Evolutionary conservation across 1,140 invertebrate species (phyloP).

Genomic region (Triops longicaudatus): DNA sequence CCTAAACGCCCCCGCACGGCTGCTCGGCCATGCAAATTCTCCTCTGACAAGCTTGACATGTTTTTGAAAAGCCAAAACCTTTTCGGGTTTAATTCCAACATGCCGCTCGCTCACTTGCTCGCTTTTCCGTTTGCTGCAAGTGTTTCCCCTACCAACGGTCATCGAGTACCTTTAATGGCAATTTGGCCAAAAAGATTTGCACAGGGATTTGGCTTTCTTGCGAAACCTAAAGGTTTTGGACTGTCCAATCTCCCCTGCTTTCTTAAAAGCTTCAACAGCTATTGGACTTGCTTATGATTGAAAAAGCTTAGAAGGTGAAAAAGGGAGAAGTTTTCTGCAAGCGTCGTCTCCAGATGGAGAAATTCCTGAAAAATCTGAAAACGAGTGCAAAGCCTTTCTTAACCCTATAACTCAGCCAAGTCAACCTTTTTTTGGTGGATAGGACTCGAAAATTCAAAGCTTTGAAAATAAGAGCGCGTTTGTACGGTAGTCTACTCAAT

Average conservation of each 20-base stretch:
- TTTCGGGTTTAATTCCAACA: constrained; percentile 8
- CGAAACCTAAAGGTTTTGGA: not conserved
- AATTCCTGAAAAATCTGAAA: no score
- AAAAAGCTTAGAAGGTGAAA: not conserved
- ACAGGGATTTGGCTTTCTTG: not conserved
- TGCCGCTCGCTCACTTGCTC: not conserved
- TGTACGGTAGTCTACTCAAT: constrained; percentile 2
- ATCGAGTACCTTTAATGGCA: not conserved
- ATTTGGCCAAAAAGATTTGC: not conserved
- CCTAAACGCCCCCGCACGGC: constrained; percentile 1
- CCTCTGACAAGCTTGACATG: constrained; percentile 10
- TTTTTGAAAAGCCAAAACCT: constrained; percentile 4
- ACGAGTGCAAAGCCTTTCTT: no score
- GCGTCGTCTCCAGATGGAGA: no score
- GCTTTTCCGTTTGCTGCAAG: not conserved
- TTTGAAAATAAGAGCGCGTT: not conserved
- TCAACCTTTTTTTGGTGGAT: no score
- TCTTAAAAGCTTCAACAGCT: not conserved
- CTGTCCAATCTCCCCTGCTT: not conserved
- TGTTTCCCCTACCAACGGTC: not conserved
- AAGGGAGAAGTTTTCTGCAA: no score
- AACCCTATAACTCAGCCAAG: no score
- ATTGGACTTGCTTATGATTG: not conserved
- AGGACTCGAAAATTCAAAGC: not conserved
- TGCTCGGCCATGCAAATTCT: constrained; percentile 11